Base-by-base conservation (phyloP, 2,888 invertebrate genomes). In the Diadromus collaris region DNA sequence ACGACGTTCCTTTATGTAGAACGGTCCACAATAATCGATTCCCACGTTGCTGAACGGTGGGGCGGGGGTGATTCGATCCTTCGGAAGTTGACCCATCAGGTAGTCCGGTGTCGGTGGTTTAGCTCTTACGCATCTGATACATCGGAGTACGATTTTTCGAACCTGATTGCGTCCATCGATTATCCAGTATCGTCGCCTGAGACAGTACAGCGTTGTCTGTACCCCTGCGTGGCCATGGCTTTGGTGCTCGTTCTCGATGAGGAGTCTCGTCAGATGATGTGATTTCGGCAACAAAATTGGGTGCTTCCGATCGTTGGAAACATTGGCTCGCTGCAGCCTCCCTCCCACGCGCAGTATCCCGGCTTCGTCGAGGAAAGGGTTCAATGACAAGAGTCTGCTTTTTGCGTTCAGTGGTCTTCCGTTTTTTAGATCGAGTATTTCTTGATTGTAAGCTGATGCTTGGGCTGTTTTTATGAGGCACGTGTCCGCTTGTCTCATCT, bases 281-380 rank as follows among this genome's bases (percentile, higher is more conserved):
- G 77, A 63, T 29, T 69, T 74, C 5, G 87, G 85, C 10, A 88
- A 41, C 6, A 88, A 38, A 6, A 86, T 84, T 0, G 85, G 85
- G 76, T 86, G 84, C 70, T 81, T 79, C 27, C 81, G 65, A 9
- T 76, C 64, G 61, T 64, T 78, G 6, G 72, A 6, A 7, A 85
- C n/a, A 9, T 81, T 51, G 2, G 86, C 79, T 4, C 83, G 69
- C 61, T 81, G 67, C 38, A 87, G 60, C 48, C 87, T 78, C 7
- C 86, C 86, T 6, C 86, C 86, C 6, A 87, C 86, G 6, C 86
- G 79, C 7, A 87, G 29, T 24, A 86, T 64, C 2, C 81, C 82
- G 2, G 73, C 3, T 41, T 75, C 34, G 27, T 83, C 83, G 2
- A 84, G 19, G 24, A 83, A 82, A 0, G 84, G 85, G 73, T 81